Conservation (phyloP, 2,888 invertebrate genomes). For the Lymantria monacha region DNA sequence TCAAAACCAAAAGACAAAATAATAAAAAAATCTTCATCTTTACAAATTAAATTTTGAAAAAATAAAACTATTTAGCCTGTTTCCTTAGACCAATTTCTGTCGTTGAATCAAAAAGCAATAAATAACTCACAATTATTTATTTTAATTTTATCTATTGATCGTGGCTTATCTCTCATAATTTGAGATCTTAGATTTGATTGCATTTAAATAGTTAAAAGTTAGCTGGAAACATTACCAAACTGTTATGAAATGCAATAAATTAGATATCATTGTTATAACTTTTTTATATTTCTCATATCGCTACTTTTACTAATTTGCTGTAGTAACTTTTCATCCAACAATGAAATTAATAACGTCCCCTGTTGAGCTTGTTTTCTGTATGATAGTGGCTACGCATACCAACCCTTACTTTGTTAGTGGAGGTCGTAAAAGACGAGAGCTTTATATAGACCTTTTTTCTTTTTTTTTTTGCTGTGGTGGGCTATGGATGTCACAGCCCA, state of each 20-base stretch:
- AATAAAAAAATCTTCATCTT: neutral
- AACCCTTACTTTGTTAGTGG: too few relatives aligned
- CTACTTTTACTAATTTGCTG: too few relatives aligned
- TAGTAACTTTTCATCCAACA: too few relatives aligned
- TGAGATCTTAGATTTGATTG: neutral
- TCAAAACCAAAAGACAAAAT: neutral
- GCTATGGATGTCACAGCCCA: too few relatives aligned
- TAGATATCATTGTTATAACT: too few relatives aligned
- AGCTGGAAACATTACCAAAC: neutral
- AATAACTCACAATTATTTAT: conserved; percentile 21
- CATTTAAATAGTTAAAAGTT: neutral
- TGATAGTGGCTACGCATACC: too few relatives aligned
- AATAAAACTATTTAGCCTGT: neutral
- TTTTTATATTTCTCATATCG: too few relatives aligned
- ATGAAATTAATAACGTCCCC: too few relatives aligned
- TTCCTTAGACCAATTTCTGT: neutral
- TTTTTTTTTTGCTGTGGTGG: too few relatives aligned
- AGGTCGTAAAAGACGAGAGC: too few relatives aligned
- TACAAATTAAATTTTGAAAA: neutral
- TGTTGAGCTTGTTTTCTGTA: too few relatives aligned
- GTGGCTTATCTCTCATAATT: conserved; percentile 26
- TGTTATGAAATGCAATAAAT: neutral
- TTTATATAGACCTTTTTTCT: too few relatives aligned
- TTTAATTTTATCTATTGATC: conserved; percentile 17
- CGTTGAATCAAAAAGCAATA: conserved; percentile 2